Evolutionary conservation across 2,113 vertebrate species (phyloP), one percentile per base, ranked within the genome.

Genomic region (Phylloscopus trochilus): DNA sequence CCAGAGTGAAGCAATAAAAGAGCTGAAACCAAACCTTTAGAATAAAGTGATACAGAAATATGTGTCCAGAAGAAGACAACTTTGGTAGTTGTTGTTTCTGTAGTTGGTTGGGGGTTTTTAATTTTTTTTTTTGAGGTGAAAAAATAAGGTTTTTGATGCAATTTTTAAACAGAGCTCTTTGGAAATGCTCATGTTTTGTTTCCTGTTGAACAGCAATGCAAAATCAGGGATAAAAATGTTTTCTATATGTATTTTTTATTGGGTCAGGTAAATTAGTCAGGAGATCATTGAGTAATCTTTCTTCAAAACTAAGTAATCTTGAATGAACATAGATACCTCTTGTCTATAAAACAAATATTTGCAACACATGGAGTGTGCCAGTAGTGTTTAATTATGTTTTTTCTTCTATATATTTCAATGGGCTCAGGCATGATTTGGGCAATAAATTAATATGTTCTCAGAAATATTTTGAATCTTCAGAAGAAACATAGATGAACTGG

Each of bases 361-460:
- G 26, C 22, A 62, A 53, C 4, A 24, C 18, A 66, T n/a, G 1
- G 17, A 2, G 4, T 76, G 20, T 62, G 15, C 13, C 19, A 15
- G 10, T 15, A 72, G 8, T 35, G 30, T 88, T 85, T 63, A 70
- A 27, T 37, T 12, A 12, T 3, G 2, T 6, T 24, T 72, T 10
- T 82, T 53, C 5, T 59, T 53, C 33, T 76, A 10, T 33, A 77
- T 49, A 23, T 7, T 47, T 76, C 17, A 13, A 0, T 19, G 9
- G 1, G 1, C 4, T 74, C 31, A 26, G 44, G 18, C 3, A 17
- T 0, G 0, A 30, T 84, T 67, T 39, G 2, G 8, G 22, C 0
- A 0, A 15, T 39, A 22, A 75, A 46, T 53, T 82, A 68, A 13
- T 52, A 64, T 9, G 62, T 8, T 13, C 55, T 70, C 20, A 62